Evolutionary conservation across 2,113 vertebrate genomes (phyloP).

Genomic region (Pseudopipra pipra): DNA sequence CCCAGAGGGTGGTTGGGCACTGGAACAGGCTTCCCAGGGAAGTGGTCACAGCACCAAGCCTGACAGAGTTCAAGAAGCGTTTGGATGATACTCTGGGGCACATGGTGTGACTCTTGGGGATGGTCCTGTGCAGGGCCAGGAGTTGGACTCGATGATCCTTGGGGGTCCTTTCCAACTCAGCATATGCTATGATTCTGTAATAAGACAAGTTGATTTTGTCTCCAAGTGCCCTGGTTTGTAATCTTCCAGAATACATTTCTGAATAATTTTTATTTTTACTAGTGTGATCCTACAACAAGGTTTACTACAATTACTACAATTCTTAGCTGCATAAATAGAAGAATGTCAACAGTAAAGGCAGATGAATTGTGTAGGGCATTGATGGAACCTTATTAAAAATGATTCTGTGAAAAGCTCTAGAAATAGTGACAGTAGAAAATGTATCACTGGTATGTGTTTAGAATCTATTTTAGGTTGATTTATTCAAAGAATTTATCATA

Average conservation of each 20-base stretch:
- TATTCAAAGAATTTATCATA: not conserved
- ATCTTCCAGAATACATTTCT: not conserved
- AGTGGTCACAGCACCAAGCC: not conserved
- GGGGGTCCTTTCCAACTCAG: not conserved
- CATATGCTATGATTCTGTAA: not conserved
- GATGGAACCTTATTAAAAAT: not conserved
- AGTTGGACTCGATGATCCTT: not conserved
- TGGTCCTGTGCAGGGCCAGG: not conserved
- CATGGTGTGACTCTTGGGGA: not conserved
- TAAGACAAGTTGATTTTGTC: not conserved
- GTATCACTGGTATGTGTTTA: not conserved
- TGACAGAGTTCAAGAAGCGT: not conserved
- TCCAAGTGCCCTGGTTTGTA: not conserved
- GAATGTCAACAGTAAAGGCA: not conserved
- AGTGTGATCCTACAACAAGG: not conserved
- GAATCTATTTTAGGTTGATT: not conserved
- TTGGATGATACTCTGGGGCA: not conserved
- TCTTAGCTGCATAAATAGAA: not conserved
- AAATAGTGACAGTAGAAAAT: not conserved
- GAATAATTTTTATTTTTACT: not conserved
- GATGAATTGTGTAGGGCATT: not conserved
- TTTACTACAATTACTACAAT: constrained; percentile 4
- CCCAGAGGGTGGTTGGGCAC: not conserved
- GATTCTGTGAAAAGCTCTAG: not conserved
- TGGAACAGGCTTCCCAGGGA: not conserved